Base-by-base conservation (phyloP, 2,888 invertebrate genomes). In the Mythimna vitellina region DNA sequence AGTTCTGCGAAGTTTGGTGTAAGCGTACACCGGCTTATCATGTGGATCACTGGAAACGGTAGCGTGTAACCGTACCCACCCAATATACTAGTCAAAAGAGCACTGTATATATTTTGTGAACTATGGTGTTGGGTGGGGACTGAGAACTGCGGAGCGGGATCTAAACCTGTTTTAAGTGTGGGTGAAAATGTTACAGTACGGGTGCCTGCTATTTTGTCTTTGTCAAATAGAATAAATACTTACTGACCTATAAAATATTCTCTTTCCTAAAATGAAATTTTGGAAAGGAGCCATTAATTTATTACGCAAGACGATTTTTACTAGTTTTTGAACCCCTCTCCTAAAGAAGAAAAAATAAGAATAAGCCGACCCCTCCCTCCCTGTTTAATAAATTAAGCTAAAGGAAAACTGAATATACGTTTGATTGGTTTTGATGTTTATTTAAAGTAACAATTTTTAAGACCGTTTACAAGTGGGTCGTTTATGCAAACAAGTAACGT, bases 81-180 rank as follows among this genome's bases (percentile, higher is more conserved):
- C 83, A 83, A 87, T 86, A 87, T 81, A 85, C 85, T 84, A 83
- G 86, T 76, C 83, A 83, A 86, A 86, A 85, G 81, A 85, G 78
- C 68, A 73, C 90, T 93, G 93, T 93, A 93, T 93, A 93, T 91
- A 89, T 92, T 93, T 92, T 86, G 90, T 91, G 90, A 85, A 88
- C 91, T 92, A 90, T 90, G 90, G 90, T 89, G 87, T 90, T 89
- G 72, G 80, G 73, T 42, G 62, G 17, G 86, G 68, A 51, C 73
- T 83, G 65, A 84, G 87, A 71, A 32, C 49, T 46, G 63, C 49
- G 60, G 62, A 73, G 67, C 68, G 70, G 46, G 10, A 4, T 51
- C 3, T 25, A n/a, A 25, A 46, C 25, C 12, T 22, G 46, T 65
- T 64, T 22, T 3, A 3, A 35, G 53, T 57, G 8, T 42, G 17